A percentile compares a stretch with the other conserved stretches of the same genome.
These are phyloP conservation scores for Tetramorium alpestre DNA, from an alignment of 1,140 invertebrate species.

Conservation along the genomic window DNA sequence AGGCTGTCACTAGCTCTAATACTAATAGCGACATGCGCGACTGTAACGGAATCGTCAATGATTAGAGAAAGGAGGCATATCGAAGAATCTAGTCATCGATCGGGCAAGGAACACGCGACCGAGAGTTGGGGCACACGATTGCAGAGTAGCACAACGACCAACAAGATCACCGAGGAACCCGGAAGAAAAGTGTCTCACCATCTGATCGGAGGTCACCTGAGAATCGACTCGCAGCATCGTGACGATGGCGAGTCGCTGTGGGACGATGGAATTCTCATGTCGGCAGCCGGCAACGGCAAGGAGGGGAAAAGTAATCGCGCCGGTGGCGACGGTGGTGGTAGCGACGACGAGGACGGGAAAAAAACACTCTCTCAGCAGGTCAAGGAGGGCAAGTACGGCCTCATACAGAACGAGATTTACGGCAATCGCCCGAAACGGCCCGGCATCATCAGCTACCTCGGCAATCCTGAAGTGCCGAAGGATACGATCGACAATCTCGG, in stretches of 20 bases:
- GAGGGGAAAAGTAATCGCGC: constrained; percentile 84
- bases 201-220: constrained; percentile 88
- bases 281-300: constrained; percentile 89
- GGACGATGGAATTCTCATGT: constrained; percentile 89
- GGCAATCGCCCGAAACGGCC: constrained; percentile 88
- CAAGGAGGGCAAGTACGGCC: constrained; percentile 94
- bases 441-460: constrained; percentile 92
- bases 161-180: constrained; percentile 72
- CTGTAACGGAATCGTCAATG: constrained; percentile 57
- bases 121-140: constrained; percentile 18
- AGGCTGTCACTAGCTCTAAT: constrained; percentile 61
- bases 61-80: constrained; percentile 59
- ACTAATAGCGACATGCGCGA: constrained; percentile 62
- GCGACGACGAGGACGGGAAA: constrained; percentile 90
- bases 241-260: constrained; percentile 84
- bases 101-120: constrained; percentile 25
- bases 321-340: constrained; percentile 65
- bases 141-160: constrained; percentile 58
- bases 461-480: constrained; percentile 91
- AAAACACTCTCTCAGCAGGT: constrained; percentile 94
- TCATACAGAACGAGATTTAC: constrained; percentile 95
- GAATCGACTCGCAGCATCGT: constrained; percentile 60
- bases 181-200: constrained; percentile 83
- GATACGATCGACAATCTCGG: constrained; percentile 93
- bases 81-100: constrained; percentile 75